Conservation (phyloP, 92 coral and sea anemone species). For the Anthopleura xanthogrammica region DNA sequence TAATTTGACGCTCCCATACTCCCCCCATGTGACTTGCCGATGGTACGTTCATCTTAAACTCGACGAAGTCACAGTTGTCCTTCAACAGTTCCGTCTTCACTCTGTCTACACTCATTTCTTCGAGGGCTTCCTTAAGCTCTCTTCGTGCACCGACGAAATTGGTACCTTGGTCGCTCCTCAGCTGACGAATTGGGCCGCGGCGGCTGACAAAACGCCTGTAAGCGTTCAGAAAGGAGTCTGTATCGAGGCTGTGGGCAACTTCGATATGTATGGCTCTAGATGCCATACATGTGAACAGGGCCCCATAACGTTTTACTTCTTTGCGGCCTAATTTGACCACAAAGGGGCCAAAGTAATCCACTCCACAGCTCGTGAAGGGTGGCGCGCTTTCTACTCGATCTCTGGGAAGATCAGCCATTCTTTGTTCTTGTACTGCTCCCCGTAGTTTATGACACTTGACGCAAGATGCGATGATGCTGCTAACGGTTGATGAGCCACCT, state of each 20-base stretch:
- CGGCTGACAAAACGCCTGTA: constrained; percentile 37
- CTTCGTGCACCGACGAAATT: constrained; percentile 42
- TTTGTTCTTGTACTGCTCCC: constrained; percentile 42
- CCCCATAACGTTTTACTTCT: constrained; percentile 51
- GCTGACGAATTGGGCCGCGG: constrained; percentile 42
- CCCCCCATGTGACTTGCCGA: constrained; percentile 47
- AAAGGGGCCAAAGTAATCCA: constrained; percentile 47
- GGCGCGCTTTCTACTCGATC: constrained; percentile 43
- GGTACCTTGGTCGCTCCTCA: constrained; percentile 39
- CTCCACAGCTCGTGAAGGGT: constrained; percentile 48
- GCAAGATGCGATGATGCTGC: constrained; percentile 23
- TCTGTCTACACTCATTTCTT: constrained; percentile 28
- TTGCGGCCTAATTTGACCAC: constrained; percentile 38
- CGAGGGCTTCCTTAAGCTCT: constrained; percentile 40
- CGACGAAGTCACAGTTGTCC: constrained; percentile 38
- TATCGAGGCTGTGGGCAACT: constrained; percentile 36
- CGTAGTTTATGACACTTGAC: constrained; percentile 46
- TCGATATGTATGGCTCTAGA: constrained; percentile 45
- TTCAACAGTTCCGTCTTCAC: constrained; percentile 32
- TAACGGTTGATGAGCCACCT: constrained; percentile 47
- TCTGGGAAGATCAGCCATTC: constrained; percentile 49
- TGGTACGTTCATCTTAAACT: constrained; percentile 53
- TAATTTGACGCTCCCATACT: constrained; percentile 38
- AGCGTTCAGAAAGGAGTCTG: constrained; percentile 48
- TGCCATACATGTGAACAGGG: constrained; percentile 48